Base-by-base conservation (phyloP, 2,888 invertebrate genomes). In the Andrena camellia region DNA sequence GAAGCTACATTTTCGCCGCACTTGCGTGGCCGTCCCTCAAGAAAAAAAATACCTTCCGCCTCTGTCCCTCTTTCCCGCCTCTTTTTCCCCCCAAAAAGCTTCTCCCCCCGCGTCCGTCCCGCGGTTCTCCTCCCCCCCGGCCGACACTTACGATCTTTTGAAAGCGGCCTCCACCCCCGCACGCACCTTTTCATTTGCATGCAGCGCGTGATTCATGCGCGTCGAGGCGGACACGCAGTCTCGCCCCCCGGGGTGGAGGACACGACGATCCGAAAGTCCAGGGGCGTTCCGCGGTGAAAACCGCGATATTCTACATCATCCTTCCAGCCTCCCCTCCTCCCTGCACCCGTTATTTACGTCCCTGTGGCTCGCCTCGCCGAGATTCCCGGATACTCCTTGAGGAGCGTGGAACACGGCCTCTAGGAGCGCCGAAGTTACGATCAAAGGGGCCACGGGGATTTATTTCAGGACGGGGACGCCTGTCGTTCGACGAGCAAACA, bases 101-200 rank as follows among this genome's bases (percentile, higher is more conserved):
- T 62, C 52, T 57, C 60, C 8, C 57, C 8, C 17, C 52, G 26
- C n/a, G 62, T 42, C 64, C 35, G 3, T 50, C 33, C 4, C 13
- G 10, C 59, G 2, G 8, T 4, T 57, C 23, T 26, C 31, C 20
- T 42, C 64, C 52, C 67, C 54, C 29, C 63, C 67, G 42, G 57
- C 71, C 59, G 78, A 63, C 83, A 78, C 88, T 86, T 78, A 77
- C 78, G 83, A 80, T 83, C 88, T 86, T 86, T 88, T 78, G 76
- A 88, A 76, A 86, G 85, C 80, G 77, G 68, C 67, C 71, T 78
- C 81, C 85, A 85, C 85, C 82, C 88, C 81, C 86, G 79, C 86
- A 48, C 66, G 29, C 84, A 68, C 73, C 88, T 88, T 84, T 88
- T 86, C 88, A 88, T 88, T 88, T 86, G 81, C 88, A 88, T 88